Base-by-base conservation (phyloP, 2,797 vertebrate genomes). In the Cossypha dichroa region DNA sequence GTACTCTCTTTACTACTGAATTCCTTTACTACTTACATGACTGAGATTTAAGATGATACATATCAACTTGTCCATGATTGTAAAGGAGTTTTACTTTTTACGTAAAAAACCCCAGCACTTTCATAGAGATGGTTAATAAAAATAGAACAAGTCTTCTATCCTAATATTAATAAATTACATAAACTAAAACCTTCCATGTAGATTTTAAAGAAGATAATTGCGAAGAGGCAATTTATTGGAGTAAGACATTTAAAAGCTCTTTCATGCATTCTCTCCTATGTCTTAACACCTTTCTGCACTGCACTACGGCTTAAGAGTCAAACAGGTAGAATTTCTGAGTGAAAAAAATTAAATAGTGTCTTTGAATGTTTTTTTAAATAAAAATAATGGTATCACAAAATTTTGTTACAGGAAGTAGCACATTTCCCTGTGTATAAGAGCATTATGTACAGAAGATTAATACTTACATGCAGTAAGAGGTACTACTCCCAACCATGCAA, bases 381-480 rank as follows among this genome's bases (percentile, higher is more conserved):
- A 64, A 49, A 95, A 11, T 20, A 76, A 70, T 3, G 3, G 8
- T 34, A 19, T 85, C 11, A 41, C 8, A 78, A 72, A 92, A 48
- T 33, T 58, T 26, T 51, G 4, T 5, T 82, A 43, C 17, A 82
- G 8, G 3, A 83, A 70, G 34, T 0, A 3, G 10, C 7, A 9
- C 21, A 21, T 55, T 68, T 75, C 74, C 49, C 17, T 78, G 16
- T 17, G 9, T 66, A 17, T 26, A 48, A 69, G 28, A 60, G 14
- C 55, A 78, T 20, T 74, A 75, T 1, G 11, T 41, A 75, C 13
- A 86, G 90, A 74, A 49, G 72, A 54, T 8, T 5, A 56, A 84
- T 95, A 99, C 99, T 98, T 98, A 99, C 99, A 99, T 98, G 99
- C 99, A 96, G 99, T 99, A 96, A 99, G 99, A 98, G 99, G 99